Base-by-base conservation (phyloP, 2,888 invertebrate species). In the Hirtodrosophila histrioides region DNA sequence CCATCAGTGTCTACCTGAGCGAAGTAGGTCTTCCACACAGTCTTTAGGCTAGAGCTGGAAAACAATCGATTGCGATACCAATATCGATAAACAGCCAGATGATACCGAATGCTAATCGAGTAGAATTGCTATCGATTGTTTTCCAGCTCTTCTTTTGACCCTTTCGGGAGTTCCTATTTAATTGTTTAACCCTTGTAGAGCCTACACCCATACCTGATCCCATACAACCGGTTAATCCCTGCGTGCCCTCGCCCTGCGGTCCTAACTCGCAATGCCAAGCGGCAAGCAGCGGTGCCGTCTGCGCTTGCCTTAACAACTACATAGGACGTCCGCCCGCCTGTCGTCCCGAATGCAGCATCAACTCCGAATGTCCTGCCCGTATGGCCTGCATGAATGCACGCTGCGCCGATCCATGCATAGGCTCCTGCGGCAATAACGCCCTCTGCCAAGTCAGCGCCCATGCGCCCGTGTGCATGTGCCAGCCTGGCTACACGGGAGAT, bases 391-490 rank as follows among this genome's bases (percentile, higher is more conserved):
- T 92, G 75, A 92, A 93, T 76, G 92, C 92, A 12, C 91, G 92
- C 43, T 94, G 94, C 68, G 85, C 90, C 36, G 93, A 95, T 89
- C 95, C 95, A 4, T 95, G 95, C 79, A 90, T 94, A 17, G 94
- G 94, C 10, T 93, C 95, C 0, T 95, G 95, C 86, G 95, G 95
- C 24, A 93, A 94, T 12, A 93, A 94, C 84, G 94, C 95, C 0
- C 91, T 93, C 3, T 95, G 95, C 78, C 93, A 93, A 68, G 93
- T 93, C 33, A 93, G 93, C 41, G 92, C 92, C 31, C 94, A 94
- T 86, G 90, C 90, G 11, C 93, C 93, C 4, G 87, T 92, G 35
- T 93, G 93, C 80, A 91, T 92, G 78, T 94, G 94, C 71, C 78
- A 92, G 75, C 87, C 91, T n/a, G 93, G 93, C 41, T 93, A 91